Evolutionary conservation across 2,797 vertebrate genomes (phyloP).

Genomic region (Alosa sapidissima): DNA sequence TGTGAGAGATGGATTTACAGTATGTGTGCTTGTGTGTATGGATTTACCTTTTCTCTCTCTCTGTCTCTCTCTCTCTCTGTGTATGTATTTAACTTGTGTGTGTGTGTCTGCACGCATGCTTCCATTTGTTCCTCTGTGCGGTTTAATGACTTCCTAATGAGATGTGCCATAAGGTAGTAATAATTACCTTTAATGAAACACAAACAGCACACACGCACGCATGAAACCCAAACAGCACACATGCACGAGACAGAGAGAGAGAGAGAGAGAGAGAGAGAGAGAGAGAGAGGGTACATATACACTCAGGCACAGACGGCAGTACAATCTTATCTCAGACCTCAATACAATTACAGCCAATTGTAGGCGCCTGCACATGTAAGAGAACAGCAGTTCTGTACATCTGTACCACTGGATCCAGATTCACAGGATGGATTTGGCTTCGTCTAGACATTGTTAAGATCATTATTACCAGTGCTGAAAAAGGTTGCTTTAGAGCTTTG

Average conservation of each 20-base stretch:
- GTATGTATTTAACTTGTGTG: background rate
- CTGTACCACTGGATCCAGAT: no score
- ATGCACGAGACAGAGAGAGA: background rate
- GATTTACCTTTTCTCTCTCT: no score
- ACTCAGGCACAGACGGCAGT: background rate
- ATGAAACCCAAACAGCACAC: background rate
- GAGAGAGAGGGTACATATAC: background rate
- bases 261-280: no score
- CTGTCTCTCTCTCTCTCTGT: no score
- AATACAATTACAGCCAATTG: background rate
- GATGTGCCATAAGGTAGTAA: background rate
- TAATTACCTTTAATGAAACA: background rate
- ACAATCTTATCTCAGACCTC: background rate
- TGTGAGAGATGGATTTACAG: background rate
- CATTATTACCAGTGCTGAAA: no score
- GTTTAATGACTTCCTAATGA: conserved; percentile 4
- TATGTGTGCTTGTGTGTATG: background rate
- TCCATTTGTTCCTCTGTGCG: conserved; percentile 29
- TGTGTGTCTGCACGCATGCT: background rate
- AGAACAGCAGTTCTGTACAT: no score
- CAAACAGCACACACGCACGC: background rate
- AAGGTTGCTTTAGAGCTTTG: no score
- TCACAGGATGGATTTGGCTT: no score
- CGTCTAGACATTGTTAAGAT: no score
- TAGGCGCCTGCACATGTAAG: no score